Evolutionary conservation across 2,888 invertebrate species (phyloP).

Genomic region (Drosophila prostipennis): DNA sequence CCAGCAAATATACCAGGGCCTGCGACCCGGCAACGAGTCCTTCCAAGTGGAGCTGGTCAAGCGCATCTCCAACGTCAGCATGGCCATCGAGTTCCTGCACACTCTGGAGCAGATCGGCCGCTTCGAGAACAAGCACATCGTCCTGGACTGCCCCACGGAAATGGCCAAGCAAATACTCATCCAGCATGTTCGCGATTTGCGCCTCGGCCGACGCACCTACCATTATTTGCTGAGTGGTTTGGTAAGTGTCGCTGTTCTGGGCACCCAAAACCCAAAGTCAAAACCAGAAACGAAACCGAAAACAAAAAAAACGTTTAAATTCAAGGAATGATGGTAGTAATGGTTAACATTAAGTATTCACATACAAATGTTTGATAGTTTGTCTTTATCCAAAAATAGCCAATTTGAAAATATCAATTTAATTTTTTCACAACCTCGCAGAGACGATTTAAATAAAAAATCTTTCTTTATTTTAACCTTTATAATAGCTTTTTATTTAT

Average conservation of each 20-base stretch:
- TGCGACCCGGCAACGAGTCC: conserved; percentile 92
- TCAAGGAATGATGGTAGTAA: too few species aligned
- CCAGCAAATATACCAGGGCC: conserved; percentile 96
- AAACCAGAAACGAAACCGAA: background rate
- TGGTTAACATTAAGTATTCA: too few species aligned
- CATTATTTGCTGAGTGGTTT: conserved; percentile 96
- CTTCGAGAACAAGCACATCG: conserved; percentile 94
- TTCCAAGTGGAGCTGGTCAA: conserved; percentile 95
- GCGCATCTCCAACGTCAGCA: conserved; percentile 93
- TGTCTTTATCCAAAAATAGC: too few species aligned
- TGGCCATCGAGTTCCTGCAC: conserved; percentile 94
- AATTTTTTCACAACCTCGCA: too few species aligned
- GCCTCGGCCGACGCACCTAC: conserved; percentile 94
- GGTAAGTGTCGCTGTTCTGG: conserved; percentile 86
- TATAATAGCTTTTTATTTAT: too few species aligned
- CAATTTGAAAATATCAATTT: too few species aligned
- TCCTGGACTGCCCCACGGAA: conserved; percentile 94
- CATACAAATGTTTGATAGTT: too few species aligned
- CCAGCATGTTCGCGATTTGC: conserved; percentile 94
- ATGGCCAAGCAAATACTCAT: conserved; percentile 96
- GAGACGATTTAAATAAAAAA: too few species aligned
- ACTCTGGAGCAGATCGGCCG: conserved; percentile 93
- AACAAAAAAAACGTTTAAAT: background rate
- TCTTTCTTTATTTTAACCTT: too few species aligned
- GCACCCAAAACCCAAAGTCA: background rate